Base-by-base conservation (phyloP, 2,888 invertebrate species). In the Volucella bombylans region DNA sequence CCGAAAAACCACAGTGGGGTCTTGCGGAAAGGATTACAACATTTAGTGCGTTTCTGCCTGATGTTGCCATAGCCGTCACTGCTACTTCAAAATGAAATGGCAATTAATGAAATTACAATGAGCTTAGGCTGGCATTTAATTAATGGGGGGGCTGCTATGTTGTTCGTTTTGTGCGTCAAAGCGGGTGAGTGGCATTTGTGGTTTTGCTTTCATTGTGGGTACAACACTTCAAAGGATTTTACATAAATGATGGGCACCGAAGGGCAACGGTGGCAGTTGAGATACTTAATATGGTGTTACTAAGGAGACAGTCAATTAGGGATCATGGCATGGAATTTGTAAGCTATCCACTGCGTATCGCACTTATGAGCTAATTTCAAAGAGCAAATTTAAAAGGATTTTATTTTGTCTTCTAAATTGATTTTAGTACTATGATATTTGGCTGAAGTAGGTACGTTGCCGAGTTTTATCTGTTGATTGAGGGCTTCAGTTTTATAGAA, bases 61-160 rank as follows among this genome's bases (percentile, higher is more conserved):
- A 50, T 31, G 31, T 31, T 31, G 4, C 31, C 31, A 31, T 31
- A 0, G 31, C 31, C 31, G 31, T 31, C 47, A 65, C 23, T 67
- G 57, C 41, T 65, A 65, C 71, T 72, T 62, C 62, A 62, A 67
- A 72, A 67, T 76, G 80, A 85, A 85, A 85, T 80, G 83, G 74
- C 80, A 83, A 83, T 83, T 83, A 83, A 80, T 83, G 71, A 83
- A 83, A 83, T 85, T 80, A 85, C 83, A 67, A 76, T 80, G 71
- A 76, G 80, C 76, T 85, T 80, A 80, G 76, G 80, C 71, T 80
- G 80, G 65, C 76, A 67, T 80, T 72, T 85, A 81, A 81, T 80
- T 83, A 83, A 65, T 76, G 74, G 65, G 78, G 8, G 50, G 52
- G n/a, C 9, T 18, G 12, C 4, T 8, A 23, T 64, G 62, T n/a